Evolutionary conservation across 2,888 invertebrate genomes (phyloP).

Genomic region (Pogonocherus hispidulus): DNA sequence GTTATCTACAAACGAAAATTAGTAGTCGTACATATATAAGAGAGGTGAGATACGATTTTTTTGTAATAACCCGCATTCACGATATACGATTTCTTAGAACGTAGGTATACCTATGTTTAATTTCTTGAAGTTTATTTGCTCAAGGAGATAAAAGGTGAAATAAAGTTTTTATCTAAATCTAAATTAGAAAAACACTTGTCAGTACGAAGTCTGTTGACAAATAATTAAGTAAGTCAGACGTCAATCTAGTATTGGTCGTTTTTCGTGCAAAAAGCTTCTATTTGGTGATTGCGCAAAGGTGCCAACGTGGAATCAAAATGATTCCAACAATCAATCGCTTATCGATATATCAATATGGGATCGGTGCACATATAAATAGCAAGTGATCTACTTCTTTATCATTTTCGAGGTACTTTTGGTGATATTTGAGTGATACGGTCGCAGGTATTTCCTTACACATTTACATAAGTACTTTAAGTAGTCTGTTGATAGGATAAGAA

Average conservation of each 20-base stretch:
- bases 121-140: slow-evolving; percentile 44
- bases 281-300: slow-evolving; percentile 37
- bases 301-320: slow-evolving; percentile 27
- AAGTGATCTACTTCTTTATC: slow-evolving; percentile 50
- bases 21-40: slow-evolving; percentile 9
- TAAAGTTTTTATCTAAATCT: slow-evolving; percentile 40
- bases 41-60: neutral
- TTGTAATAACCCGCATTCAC: neutral
- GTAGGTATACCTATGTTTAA: slow-evolving; percentile 34
- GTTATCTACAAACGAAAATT: slow-evolving; percentile 9
- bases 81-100: neutral
- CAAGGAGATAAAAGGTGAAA: slow-evolving; percentile 37
- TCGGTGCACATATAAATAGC: slow-evolving; percentile 53
- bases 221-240: slow-evolving; percentile 36
- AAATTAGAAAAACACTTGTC: slow-evolving; percentile 40
- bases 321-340: slow-evolving; percentile 49
- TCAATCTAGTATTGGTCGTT: slow-evolving; percentile 39
- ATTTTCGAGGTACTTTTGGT: slow-evolving; percentile 48
- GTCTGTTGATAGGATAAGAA: neutral
- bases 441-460: slow-evolving; percentile 32
- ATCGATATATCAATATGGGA: slow-evolving; percentile 55
- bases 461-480: slow-evolving; percentile 28
- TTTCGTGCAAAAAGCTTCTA: slow-evolving; percentile 40
- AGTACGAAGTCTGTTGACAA: slow-evolving; percentile 36
- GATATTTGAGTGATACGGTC: slow-evolving; percentile 29